Percentiles rank a stretch among this genome's conserved stretches.
These are phyloP conservation scores for Ascaphus truei DNA, from an alignment of 2,113 vertebrate genomes.

Conservation along the genomic window DNA sequence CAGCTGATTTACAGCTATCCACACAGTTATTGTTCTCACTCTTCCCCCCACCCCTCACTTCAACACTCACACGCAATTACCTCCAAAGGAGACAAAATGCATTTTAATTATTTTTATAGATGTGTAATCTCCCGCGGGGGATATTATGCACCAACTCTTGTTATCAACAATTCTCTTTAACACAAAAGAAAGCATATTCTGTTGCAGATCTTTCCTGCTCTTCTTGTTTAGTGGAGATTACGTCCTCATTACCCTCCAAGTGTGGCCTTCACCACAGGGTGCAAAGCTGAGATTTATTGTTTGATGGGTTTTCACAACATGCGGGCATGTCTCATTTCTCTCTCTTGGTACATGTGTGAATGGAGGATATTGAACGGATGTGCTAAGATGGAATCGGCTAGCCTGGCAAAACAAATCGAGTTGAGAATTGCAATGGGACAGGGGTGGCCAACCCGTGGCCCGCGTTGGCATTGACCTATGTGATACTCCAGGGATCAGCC, in stretches of 20 bases:
- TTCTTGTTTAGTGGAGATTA: background rate
- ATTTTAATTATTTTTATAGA: slow-evolving; percentile 13
- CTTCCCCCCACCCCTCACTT: background rate
- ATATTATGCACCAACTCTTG: background rate
- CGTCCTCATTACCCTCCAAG: background rate
- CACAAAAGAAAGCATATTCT: background rate
- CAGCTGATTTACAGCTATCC: background rate
- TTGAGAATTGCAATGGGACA: no score
- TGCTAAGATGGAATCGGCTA: background rate
- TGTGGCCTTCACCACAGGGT: background rate
- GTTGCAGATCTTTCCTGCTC: background rate
- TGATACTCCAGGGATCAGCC: no score
- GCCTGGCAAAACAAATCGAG: no score
- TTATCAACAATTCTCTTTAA: background rate
- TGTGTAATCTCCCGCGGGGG: background rate
- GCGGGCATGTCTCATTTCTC: background rate
- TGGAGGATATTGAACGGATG: background rate
- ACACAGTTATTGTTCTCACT: background rate
- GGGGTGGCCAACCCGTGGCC: no score
- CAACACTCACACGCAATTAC: background rate
- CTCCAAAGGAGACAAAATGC: background rate
- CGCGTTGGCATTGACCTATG: no score
- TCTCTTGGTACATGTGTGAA: no score
- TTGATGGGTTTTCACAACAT: background rate
- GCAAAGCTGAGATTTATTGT: background rate